Evolutionary conservation across 1,140 invertebrate species (phyloP), one percentile per base, ranked within the genome.

Genomic region (Bursaphelenchus mucronatus): DNA sequence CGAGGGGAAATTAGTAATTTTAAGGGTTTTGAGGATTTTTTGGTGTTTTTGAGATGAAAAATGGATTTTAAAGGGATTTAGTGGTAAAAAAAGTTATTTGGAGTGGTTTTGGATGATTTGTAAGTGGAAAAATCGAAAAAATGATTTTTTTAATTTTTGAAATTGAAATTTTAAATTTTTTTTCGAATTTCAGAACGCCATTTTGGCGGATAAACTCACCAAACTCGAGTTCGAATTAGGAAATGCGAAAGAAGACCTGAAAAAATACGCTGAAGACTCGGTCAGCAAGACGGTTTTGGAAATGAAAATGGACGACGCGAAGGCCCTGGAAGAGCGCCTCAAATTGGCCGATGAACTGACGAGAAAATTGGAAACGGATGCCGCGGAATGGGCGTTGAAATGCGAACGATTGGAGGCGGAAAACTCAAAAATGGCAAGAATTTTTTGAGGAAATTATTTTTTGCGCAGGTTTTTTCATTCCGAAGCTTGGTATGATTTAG

Each of bases 211-310:
- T 9, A 39, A 59, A 39, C 13, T 15, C 13, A 11, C 57, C 10
- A 30, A 59, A 13, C 40, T 59, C 13, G 57, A 59, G 7, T 59
- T 59, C 40, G 57, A 59, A 44, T 39, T 59, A 11, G 11, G 10
- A 2, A 13, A 59, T 17, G 11, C 41, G 11, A 39, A 59, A 50
- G 30, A 15, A 13, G 57, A 59, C 41, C 40, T 59, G 13, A 59
- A 39, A n/a, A 30, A 43, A 15, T 59, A 59, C 40, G 57, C 57
- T 11, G 57, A 59, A 50, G 45, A 15, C 13, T 17, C 41, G 13
- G 57, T 39, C 57, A 59, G 41, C 13, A 59, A 39, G 5, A 39
- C 41, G 40, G 57, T 44, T 6, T 3, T 59, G 17, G 19, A 59
- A 59, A 30, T 30, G 19, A 59, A 59, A 50, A 11, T 50, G 44